Base-by-base conservation (phyloP, 2,888 invertebrate genomes). In the Scaptomyza polygonia region DNA sequence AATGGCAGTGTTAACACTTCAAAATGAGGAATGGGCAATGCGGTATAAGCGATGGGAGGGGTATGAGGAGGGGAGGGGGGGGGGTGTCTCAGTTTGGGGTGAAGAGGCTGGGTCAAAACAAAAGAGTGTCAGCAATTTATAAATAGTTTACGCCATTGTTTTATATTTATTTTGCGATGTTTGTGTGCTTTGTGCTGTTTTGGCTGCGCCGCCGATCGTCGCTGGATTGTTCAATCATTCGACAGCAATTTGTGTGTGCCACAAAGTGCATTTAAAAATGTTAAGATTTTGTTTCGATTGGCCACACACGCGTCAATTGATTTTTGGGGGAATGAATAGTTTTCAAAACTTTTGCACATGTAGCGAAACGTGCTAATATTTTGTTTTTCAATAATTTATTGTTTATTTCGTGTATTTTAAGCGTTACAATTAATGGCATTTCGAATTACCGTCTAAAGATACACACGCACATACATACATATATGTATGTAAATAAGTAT, bases 291-390 rank as follows among this genome's bases (percentile, higher is more conserved):
- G 62, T 47, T 78, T 29, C 67, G 62, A 76, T 79, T 72, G 72
- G 61, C 56, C 85, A 70, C 68, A 84, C 69, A 71, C 61, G 61
- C 61, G 32, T 59, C 64, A 70, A 69, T 59, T 74, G 8, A 14
- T 8, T 69, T 69, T 70, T 64, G 8, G 9, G 9, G 0, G 8
- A 14, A 36, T 39, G 29, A 72, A 64, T 65, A 75, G 49, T 68
- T n/a, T 73, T 9, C 74, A 71, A 85, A 79, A 85, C 79, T 82
- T 84, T 84, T 77, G 86, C 86, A 87, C 83, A 85, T 86, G 86
- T 71, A 76, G 79, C 72, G 66, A 87, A 85, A 85, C 84, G 88
- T 85, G 84, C 86, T 75, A 73, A 86, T 63, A 75, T 74, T 77
- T 66, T 55, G 70, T 67, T 82, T 85, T 79, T 76, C 63, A 63